phyloP scores from a whole-genome alignment of 2,113 vertebrate species.

The Brachyistius frenatus region DNA sequence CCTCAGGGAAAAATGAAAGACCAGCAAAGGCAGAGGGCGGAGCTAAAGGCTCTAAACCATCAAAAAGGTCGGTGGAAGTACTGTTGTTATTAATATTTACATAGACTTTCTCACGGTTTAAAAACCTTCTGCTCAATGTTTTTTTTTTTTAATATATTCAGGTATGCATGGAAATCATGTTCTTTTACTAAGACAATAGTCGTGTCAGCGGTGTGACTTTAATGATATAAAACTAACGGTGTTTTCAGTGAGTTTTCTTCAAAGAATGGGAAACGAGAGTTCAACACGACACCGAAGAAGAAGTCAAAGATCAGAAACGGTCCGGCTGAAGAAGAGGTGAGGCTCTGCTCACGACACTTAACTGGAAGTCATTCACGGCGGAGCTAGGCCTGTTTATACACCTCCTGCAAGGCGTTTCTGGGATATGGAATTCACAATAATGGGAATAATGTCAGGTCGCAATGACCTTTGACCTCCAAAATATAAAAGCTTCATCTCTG shows the following conservation, averaged over 20 bases:
- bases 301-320: conserved; percentile 40
- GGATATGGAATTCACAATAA: too few species aligned
- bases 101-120: neutral
- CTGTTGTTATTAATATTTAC: neutral
- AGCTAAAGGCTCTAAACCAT: conserved; percentile 30
- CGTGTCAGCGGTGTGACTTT: too few species aligned
- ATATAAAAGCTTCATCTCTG: too few species aligned
- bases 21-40: neutral
- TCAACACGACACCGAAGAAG: conserved; percentile 22
- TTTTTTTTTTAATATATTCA: neutral
- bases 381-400: too few species aligned
- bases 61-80: conserved; percentile 67
- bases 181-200: too few species aligned
- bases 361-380: neutral
- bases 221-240: neutral
- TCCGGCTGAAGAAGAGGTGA: conserved; percentile 32
- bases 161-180: neutral
- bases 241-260: conserved; percentile 59
- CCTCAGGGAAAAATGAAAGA: conserved; percentile 51
- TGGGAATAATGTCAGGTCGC: too few species aligned
- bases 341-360: neutral
- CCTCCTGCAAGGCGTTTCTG: too few species aligned
- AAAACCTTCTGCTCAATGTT: neutral
- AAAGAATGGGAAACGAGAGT: conserved; percentile 46
- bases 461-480: too few species aligned